Base-by-base conservation (phyloP, 2,888 invertebrate genomes). In the Fragum whitleyi region DNA sequence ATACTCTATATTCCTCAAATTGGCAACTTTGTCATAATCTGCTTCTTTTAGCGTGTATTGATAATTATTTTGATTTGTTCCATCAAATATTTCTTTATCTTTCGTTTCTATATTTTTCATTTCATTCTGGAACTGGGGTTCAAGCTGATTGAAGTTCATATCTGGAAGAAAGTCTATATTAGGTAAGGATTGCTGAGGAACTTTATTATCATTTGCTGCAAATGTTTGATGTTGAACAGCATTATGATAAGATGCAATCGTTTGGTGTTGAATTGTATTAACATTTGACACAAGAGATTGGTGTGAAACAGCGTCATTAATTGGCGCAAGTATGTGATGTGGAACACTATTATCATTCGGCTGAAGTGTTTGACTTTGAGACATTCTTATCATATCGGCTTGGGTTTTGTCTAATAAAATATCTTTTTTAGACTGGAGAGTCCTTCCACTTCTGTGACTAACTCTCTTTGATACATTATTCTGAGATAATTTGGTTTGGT, bases 361-460 rank as follows among this genome's bases (percentile, higher is more conserved):
- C 14, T 5, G 3, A 19, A 36, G 32, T 36, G 32, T 36, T 19
- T n/a, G 14, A n/a, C 14, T 14, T 47, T 14, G n/a, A 19, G 47
- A 47, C 47, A 47, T 47, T 47, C 19, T 5, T 47, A n/a, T 9
- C 47, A 14, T 47, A n/a, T 61, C 61, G 2, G n/a, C 29, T 28
- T 32, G 61, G 9, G 61, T 9, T 19, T 61, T 61, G 16, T 61
- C 61, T 14, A 61, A 32, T n/a, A 61, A 16, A 29, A 61, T 32
- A 32, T 61, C 47, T 26, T 51, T 69, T 29, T 69, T 69, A 47
- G 26, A 29, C n/a, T n/a, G 69, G 16, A 69, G 51, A 11, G 21
- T 51, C 51, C 42, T 69, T n/a, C 67, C 42, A 23, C 67, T 23
- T 3, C 42, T 21, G 23, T 67, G 26, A 42, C 67, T 23, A n/a